Base-by-base conservation (phyloP, 2,888 invertebrate genomes). In the Aphidoletes aphidimyza region DNA sequence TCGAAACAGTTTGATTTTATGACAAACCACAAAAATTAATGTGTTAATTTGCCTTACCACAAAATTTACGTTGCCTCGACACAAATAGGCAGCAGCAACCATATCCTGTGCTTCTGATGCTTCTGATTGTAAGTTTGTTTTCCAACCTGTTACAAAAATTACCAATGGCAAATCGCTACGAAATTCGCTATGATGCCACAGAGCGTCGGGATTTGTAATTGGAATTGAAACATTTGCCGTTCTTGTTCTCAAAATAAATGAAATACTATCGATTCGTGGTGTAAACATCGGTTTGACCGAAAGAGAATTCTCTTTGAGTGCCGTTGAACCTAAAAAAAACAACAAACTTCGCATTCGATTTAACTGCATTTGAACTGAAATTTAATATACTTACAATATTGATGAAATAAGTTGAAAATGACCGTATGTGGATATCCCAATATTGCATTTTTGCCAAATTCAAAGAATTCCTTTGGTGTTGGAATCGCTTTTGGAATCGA, bases 61-160 rank as follows among this genome's bases (percentile, higher is more conserved):
- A 87, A 90, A 89, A 86, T 90, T 90, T 0, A 87, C 87, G 86
- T 88, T 88, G 19, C 81, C 81, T 22, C 90, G 88, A 84, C 89
- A 89, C 34, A 86, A 87, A 85, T 89, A 90, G 36, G 89, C 90
- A 85, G 17, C 84, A 30, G 34, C 8, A 34, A 84, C 11, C 0
- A 14, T 14, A n/a, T 84, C 37, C 11, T 36, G 34, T 19, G 49
- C 54, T 37, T 17, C 5, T 19, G 49, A 49, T n/a, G 14, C 34
- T 37, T 37, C 22, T 17, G 87, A 88, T 9, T 81, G 36, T 8
- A 81, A 81, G n/a, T 81, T 81, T 2, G 89, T 89, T 0, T 87
- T 88, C 90, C 90, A 90, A 3, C 90, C 90, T 1, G 90, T 89
- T 36, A 89, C 88, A 85, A 90, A 86, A 22, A 90, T 88, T 6